Percentiles rank a stretch among this genome's conserved stretches.
phyloP scores from a whole-genome alignment of 2,113 vertebrate species.

The Microcebus griseorufus region DNA sequence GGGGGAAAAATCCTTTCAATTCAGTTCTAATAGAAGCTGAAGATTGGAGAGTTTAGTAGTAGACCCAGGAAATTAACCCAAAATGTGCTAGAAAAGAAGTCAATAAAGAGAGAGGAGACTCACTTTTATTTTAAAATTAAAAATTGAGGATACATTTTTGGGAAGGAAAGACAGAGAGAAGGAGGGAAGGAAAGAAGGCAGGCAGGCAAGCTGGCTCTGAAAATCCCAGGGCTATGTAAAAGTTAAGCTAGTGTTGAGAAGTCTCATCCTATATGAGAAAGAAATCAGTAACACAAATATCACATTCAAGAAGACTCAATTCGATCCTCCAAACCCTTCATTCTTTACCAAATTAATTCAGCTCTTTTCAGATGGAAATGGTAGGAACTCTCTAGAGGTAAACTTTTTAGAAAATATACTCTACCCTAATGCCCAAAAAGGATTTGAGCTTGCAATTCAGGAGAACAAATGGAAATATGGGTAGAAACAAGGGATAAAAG shows the following conservation, averaged over 20 bases:
- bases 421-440: background rate
- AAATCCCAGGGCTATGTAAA: background rate
- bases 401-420: background rate
- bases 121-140: background rate
- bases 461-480: background rate
- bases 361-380: background rate
- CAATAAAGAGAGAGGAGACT: background rate
- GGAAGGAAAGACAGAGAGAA: too few relatives aligned
- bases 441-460: background rate
- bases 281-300: background rate
- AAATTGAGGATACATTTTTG: background rate
- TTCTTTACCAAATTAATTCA: background rate
- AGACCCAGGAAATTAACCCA: background rate
- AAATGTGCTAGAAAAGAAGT: background rate
- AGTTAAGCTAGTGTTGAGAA: background rate
- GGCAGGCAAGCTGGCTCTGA: background rate
- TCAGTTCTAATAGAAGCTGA: background rate
- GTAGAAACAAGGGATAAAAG: background rate
- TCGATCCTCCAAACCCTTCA: background rate
- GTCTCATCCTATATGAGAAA: background rate
- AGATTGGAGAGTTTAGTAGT: background rate
- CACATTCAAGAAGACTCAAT: background rate
- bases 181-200: background rate
- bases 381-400: background rate
- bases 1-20: background rate